phyloP scores from a whole-genome alignment of 30 jellyfish, hydroid and myxozoan species.

The Hydractinia symbiolongicarpus region DNA sequence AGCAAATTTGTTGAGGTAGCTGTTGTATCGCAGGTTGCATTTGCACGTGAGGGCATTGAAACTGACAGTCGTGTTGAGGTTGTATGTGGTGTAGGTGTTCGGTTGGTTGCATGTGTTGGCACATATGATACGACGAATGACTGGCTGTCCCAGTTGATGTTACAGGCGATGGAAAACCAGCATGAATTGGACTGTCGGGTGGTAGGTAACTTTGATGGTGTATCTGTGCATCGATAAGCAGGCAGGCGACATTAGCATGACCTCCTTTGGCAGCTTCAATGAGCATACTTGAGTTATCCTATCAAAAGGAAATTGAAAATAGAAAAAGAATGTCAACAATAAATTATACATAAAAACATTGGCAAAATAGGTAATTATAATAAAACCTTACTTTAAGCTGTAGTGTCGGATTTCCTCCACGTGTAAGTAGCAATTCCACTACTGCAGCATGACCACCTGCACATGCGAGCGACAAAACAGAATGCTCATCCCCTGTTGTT shows the following conservation, averaged over 20 bases:
- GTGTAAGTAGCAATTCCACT: slow-evolving; percentile 72
- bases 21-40: slow-evolving; percentile 28
- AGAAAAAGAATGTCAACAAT: background rate
- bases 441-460: slow-evolving; percentile 96
- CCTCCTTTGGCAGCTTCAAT: slow-evolving; percentile 99
- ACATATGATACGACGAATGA: slow-evolving; percentile 30
- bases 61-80: slow-evolving; percentile 66
- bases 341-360: background rate
- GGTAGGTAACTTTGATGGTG: slow-evolving; percentile 47
- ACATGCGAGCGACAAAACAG: slow-evolving; percentile 89
- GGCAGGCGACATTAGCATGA: slow-evolving; percentile 85
- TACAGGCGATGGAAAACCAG: slow-evolving; percentile 94
- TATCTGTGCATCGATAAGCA: slow-evolving; percentile 74
- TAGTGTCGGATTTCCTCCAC: slow-evolving; percentile 81
- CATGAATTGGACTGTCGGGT: slow-evolving; percentile 54
- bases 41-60: slow-evolving; percentile 64
- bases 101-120: slow-evolving; percentile 28
- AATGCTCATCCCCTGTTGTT: slow-evolving; percentile 70
- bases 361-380: background rate
- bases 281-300: slow-evolving; percentile 97
- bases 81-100: slow-evolving; percentile 59
- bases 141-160: slow-evolving; percentile 66
- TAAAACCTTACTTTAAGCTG: slow-evolving; percentile 54
- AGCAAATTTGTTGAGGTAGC: slow-evolving; percentile 63
- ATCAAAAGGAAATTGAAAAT: slow-evolving; percentile 7